A percentile compares a stretch with the other conserved stretches of the same genome.
Conservation (phyloP, 92 coral and sea anemone species). For the Epizoanthus stellaris region DNA sequence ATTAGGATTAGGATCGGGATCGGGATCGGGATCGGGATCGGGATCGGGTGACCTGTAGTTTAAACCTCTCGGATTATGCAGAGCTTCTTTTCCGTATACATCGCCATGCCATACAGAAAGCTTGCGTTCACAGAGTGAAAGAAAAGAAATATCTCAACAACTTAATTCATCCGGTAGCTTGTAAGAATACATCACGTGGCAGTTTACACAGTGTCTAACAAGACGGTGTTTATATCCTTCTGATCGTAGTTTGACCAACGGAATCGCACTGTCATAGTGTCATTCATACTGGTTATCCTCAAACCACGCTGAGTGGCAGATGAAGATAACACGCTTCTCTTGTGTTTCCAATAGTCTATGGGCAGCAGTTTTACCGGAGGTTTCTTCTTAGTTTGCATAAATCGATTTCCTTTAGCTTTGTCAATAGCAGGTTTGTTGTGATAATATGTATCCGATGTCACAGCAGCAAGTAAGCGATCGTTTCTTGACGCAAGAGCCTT, state of each 20-base stretch:
- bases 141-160: too few relatives aligned
- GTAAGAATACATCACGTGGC: neutral
- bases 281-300: slow-evolving; percentile 31
- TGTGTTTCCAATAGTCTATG: slow-evolving; percentile 37
- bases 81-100: too few relatives aligned
- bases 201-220: slow-evolving; percentile 25
- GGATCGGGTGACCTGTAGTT: too few relatives aligned
- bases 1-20: too few relatives aligned
- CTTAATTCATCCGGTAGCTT: neutral
- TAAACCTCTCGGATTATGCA: too few relatives aligned
- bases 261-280: slow-evolving; percentile 49
- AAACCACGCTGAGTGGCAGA: slow-evolving; percentile 62
- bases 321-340: slow-evolving; percentile 23
- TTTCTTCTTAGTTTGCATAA: neutral
- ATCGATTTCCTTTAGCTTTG: neutral
- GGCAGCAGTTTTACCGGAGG: slow-evolving; percentile 10
- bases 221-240: slow-evolving; percentile 43
- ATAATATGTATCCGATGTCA: too few relatives aligned
- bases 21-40: too few relatives aligned
- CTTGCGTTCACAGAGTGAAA: too few relatives aligned
- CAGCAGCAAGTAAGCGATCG: neutral
- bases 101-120: too few relatives aligned
- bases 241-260: slow-evolving; percentile 69
- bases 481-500: neutral
- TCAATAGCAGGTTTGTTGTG: too few relatives aligned